These are phyloP conservation scores for Eurypyga helias DNA, from an alignment of 2,113 vertebrate species.

Conservation along the genomic window DNA sequence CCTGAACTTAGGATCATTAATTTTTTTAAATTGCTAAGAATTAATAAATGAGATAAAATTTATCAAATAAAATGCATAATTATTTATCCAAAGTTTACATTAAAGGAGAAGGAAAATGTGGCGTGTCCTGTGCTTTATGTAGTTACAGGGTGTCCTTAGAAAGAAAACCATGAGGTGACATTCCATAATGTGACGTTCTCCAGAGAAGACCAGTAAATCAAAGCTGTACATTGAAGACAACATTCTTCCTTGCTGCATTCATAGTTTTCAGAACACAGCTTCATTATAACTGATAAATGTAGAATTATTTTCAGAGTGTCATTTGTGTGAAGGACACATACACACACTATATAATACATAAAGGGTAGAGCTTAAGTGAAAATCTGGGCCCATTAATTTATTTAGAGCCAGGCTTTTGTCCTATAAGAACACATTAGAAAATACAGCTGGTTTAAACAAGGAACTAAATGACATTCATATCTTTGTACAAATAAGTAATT, in stretches of 20 bases:
- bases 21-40: background rate
- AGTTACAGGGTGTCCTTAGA: background rate
- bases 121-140: background rate
- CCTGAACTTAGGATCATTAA: slow-evolving; percentile 9
- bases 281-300: background rate
- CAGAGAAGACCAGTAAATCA: background rate
- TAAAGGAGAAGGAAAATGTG: background rate
- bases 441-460: background rate
- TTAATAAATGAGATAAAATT: slow-evolving; percentile 29
- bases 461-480: background rate
- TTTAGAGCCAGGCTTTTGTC: background rate
- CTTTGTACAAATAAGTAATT: background rate
- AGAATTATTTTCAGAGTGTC: background rate
- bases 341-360: fast-evolving
- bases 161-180: background rate
- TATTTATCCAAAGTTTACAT: slow-evolving; percentile 24
- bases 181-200: background rate
- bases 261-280: background rate
- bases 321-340: background rate
- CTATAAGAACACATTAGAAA: background rate
- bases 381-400: background rate
- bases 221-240: background rate
- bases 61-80: background rate
- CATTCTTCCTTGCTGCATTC: background rate
- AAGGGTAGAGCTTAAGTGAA: background rate